phyloP scores from a whole-genome alignment of 2,113 vertebrate species.

The Carassius gibelio region DNA sequence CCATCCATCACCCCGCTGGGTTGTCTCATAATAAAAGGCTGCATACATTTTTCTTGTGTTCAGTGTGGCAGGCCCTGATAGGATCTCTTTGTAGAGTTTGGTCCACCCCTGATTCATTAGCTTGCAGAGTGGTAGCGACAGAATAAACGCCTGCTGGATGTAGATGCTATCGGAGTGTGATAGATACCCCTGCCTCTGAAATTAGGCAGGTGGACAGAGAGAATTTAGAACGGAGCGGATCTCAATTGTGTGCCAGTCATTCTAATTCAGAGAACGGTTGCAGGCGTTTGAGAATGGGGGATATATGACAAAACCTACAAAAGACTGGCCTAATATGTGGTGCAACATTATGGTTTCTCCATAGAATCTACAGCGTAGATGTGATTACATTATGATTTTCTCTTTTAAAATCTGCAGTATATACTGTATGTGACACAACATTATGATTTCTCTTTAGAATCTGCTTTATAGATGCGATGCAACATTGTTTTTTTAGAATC shows the following conservation, averaged over 20 bases:
- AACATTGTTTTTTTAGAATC: background rate
- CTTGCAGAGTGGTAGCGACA: slow-evolving; percentile 67
- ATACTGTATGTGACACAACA: background rate
- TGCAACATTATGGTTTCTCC: background rate
- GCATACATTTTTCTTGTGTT: slow-evolving; percentile 72
- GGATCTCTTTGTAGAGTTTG: slow-evolving; percentile 74
- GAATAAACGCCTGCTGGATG: slow-evolving; percentile 64
- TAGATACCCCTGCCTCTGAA: slow-evolving; percentile 72
- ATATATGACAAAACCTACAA: slow-evolving; percentile 25
- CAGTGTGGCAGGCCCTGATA: slow-evolving; percentile 65
- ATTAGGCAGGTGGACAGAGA: slow-evolving; percentile 71
- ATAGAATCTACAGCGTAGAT: background rate
- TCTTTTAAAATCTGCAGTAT: background rate
- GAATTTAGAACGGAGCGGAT: slow-evolving; percentile 63
- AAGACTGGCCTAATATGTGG: background rate
- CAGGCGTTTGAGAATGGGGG: background rate
- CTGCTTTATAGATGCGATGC: background rate
- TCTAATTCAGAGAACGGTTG: slow-evolving; percentile 39
- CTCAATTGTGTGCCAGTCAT: slow-evolving; percentile 42
- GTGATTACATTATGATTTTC: background rate
- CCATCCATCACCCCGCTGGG: slow-evolving; percentile 73
- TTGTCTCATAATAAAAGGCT: slow-evolving; percentile 67
- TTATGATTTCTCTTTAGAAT: background rate
- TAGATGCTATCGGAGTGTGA: slow-evolving; percentile 74
- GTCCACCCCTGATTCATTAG: slow-evolving; percentile 68